A percentile compares a stretch with the other conserved stretches of the same genome.
Evolutionary conservation across 2,797 vertebrate species (phyloP).

Genomic region (Coluber constrictor): DNA sequence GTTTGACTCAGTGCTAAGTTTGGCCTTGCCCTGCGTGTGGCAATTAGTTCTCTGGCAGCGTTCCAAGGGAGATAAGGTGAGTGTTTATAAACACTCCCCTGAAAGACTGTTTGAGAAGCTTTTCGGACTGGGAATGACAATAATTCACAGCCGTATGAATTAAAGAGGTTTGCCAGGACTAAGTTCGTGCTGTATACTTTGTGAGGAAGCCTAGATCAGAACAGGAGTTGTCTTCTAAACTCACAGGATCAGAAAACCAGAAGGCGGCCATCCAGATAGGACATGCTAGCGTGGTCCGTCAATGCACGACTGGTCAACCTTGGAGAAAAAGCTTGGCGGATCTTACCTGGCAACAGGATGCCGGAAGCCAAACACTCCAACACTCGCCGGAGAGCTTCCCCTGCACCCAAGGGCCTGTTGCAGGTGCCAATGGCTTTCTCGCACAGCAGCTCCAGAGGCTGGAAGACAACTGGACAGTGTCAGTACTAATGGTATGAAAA

Average conservation of each 20-base stretch:
- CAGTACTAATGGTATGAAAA: background rate
- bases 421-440: constrained; percentile 99
- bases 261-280: background rate
- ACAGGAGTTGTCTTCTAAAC: background rate
- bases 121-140: too few species aligned
- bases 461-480: constrained; percentile 54
- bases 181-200: too few species aligned
- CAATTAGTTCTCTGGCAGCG: too few species aligned
- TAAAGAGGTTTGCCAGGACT: too few species aligned
- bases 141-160: too few species aligned
- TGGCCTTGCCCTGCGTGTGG: too few species aligned
- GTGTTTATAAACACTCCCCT: too few species aligned
- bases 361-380: constrained; percentile 98
- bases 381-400: constrained; percentile 94
- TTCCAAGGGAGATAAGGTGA: too few species aligned
- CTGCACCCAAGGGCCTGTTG: constrained; percentile 94
- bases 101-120: too few species aligned
- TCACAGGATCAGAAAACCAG: background rate
- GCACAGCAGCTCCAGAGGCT: constrained; percentile 97
- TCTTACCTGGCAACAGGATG: constrained; percentile 94
- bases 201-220: too few species aligned
- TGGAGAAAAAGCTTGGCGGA: background rate
- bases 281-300: background rate
- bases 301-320: too few species aligned
- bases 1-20: too few species aligned